Percentiles rank a stretch among this genome's conserved stretches.
These are phyloP conservation scores for Leptopilina drosophilae DNA, from an alignment of 2,888 invertebrate species.

Conservation along the genomic window DNA sequence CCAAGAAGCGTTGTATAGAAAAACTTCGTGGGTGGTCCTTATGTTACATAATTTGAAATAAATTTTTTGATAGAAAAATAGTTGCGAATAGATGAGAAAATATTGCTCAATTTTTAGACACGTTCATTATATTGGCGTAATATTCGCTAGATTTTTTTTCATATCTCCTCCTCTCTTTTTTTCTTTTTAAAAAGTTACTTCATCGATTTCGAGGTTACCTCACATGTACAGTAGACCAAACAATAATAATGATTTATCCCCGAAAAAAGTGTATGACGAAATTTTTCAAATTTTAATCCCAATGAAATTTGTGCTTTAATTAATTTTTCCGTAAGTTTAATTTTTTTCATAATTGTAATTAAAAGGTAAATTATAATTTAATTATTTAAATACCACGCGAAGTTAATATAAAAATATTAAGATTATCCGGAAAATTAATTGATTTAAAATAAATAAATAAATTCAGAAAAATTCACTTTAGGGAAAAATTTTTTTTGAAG, in stretches of 20 bases:
- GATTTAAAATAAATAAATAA: too few relatives aligned
- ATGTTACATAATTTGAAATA: conserved; percentile 7
- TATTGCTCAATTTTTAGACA: conserved; percentile 14
- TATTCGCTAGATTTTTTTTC: conserved; percentile 5
- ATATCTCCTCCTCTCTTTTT: too few relatives aligned
- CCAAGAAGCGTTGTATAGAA: not conserved
- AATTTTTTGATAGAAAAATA: not conserved
- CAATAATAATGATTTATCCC: not conserved
- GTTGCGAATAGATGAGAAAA: conserved; percentile 2
- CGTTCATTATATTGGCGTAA: conserved; percentile 1
- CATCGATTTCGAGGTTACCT: not conserved
- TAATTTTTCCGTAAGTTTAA: too few relatives aligned
- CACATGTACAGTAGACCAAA: not conserved
- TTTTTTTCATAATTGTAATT: too few relatives aligned
- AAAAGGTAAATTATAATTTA: too few relatives aligned
- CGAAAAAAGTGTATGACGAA: not conserved
- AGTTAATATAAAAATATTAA: too few relatives aligned
- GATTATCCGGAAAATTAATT: too few relatives aligned
- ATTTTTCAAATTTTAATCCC: too few relatives aligned
- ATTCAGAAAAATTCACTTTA: too few relatives aligned
- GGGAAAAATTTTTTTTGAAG: too few relatives aligned
- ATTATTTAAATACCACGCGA: too few relatives aligned
- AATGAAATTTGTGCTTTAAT: too few relatives aligned
- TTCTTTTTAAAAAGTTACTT: conserved; percentile 9
- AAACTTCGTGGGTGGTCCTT: not conserved